Evolutionary conservation across 2,888 invertebrate species (phyloP).

Genomic region (Tetramorium bicarinatum): DNA sequence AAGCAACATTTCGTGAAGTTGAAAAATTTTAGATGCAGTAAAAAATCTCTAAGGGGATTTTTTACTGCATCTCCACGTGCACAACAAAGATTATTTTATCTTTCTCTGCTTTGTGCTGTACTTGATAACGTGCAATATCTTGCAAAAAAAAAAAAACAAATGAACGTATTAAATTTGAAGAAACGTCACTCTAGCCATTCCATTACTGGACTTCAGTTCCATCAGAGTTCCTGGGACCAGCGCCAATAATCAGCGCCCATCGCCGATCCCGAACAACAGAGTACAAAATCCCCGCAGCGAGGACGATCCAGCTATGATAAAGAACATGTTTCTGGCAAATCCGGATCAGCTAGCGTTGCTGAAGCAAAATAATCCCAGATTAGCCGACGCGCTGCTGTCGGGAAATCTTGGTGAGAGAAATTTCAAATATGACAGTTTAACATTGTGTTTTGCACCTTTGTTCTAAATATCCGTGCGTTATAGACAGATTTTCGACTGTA

Average conservation of each 20-base stretch:
- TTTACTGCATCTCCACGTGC: too few relatives aligned
- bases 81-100: neutral
- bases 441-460: neutral
- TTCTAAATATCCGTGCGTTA: slow-evolving; percentile 39
- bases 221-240: slow-evolving; percentile 92
- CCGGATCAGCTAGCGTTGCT: slow-evolving; percentile 96
- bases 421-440: neutral
- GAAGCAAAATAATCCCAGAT: slow-evolving; percentile 96
- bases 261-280: slow-evolving; percentile 69
- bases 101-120: neutral
- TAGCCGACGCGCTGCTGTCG: slow-evolving; percentile 96
- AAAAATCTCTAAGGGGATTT: too few relatives aligned
- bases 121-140: neutral
- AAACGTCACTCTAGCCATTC: slow-evolving; percentile 86
- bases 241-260: slow-evolving; percentile 72
- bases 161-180: slow-evolving; percentile 72
- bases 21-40: too few relatives aligned
- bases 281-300: slow-evolving; percentile 87
- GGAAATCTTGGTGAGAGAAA: slow-evolving; percentile 90
- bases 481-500: slow-evolving; percentile 93
- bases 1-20: too few relatives aligned
- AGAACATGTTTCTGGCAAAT: slow-evolving; percentile 95
- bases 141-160: slow-evolving; percentile 21
- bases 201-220: slow-evolving; percentile 93
- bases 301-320: slow-evolving; percentile 94